A percentile compares a stretch with the other conserved stretches of the same genome.
Conservation (phyloP, 2,113 vertebrate genomes). For the Paratilapia polleni region DNA sequence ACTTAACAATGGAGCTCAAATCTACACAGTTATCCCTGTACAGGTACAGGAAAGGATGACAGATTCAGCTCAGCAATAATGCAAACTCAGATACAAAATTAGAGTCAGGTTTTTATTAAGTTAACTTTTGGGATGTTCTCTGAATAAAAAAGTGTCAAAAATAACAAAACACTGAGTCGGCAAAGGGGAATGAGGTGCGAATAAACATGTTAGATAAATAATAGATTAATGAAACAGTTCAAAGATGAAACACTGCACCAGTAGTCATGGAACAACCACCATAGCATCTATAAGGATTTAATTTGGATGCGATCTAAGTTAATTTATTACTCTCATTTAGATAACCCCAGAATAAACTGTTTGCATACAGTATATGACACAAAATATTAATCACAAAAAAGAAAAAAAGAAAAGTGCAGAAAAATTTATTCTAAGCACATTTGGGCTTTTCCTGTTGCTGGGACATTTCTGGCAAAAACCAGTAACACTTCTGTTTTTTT, state of each 20-base stretch:
- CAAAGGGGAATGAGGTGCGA: not conserved
- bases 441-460: not conserved
- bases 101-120: not conserved
- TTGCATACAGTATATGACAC: not conserved
- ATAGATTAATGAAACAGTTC: conserved; percentile 4
- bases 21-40: too few species aligned
- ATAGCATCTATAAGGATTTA: not conserved
- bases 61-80: not conserved
- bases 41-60: not conserved
- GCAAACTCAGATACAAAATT: not conserved
- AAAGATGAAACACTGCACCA: conserved; percentile 9
- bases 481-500: too few species aligned
- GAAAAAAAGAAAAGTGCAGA: too few species aligned
- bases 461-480: too few species aligned
- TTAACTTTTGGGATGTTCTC: not conserved
- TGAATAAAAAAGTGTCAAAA: not conserved
- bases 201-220: not conserved
- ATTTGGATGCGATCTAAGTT: not conserved
- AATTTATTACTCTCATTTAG: not conserved
- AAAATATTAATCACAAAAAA: not conserved
- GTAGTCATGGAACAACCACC: not conserved
- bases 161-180: not conserved
- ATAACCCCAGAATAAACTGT: not conserved
- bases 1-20: not conserved
- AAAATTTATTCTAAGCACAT: not conserved